Conservation (phyloP, 2,888 invertebrate species). For the Idaea straminata region DNA sequence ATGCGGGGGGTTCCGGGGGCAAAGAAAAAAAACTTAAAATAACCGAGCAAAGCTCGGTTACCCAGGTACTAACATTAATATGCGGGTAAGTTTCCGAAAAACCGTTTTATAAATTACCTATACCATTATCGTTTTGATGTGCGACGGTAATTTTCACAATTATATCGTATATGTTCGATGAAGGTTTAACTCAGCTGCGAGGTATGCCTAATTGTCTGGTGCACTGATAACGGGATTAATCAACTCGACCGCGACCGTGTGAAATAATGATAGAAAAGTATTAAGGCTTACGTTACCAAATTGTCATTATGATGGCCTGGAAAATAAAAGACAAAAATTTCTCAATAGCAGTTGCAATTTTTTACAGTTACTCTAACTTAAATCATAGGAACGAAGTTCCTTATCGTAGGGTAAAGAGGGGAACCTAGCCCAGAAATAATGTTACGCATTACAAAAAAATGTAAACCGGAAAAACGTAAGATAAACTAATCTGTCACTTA, state of each 20-base stretch:
- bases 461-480: no score
- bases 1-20: no score
- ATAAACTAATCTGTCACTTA: no score
- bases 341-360: neutral
- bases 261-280: conserved; percentile 19
- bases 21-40: no score
- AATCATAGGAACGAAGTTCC: neutral
- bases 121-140: conserved; percentile 50
- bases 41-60: no score
- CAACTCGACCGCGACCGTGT: conserved; percentile 22
- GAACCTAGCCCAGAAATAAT: no score
- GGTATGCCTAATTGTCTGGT: conserved; percentile 50
- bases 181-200: conserved; percentile 45
- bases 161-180: conserved; percentile 52
- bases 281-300: conserved; percentile 14
- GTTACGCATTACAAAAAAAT: no score
- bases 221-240: conserved; percentile 57
- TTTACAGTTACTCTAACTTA: neutral
- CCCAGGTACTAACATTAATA: no score
- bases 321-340: conserved; percentile 23
- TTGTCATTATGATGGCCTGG: conserved; percentile 8
- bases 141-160: conserved; percentile 59
- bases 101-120: no score
- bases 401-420: neutral
- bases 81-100: no score